A percentile compares a stretch with the other conserved stretches of the same genome.
Evolutionary conservation across 2,888 invertebrate genomes (phyloP).

Genomic region (Gryllus longicercus): DNA sequence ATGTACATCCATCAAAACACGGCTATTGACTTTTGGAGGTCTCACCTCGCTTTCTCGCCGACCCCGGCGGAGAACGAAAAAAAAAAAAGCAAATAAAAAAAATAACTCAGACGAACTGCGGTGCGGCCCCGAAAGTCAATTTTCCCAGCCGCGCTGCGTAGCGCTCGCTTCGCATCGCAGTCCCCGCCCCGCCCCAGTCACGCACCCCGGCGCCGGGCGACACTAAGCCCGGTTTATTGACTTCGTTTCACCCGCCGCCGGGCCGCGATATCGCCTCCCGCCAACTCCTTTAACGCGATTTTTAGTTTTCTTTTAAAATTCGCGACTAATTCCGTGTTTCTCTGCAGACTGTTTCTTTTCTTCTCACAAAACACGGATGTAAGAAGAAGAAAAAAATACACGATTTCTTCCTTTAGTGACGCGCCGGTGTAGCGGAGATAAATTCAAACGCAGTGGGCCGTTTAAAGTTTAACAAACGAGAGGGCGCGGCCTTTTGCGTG

Average conservation of each 20-base stretch:
- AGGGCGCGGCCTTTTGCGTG: conserved; percentile 17
- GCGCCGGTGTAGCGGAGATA: background rate
- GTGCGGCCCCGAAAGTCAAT: background rate
- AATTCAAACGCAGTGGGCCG: conserved; percentile 6
- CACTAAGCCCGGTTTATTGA: background rate
- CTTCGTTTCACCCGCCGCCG: background rate
- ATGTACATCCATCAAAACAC: too few species aligned
- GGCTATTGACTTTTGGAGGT: too few species aligned
- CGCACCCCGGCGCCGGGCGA: background rate
- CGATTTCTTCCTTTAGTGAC: conserved; percentile 17
- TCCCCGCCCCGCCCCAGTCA: background rate
- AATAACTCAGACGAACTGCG: too few species aligned
- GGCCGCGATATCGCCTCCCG: background rate
- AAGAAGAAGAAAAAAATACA: background rate
- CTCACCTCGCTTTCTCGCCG: too few species aligned
- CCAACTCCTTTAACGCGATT: conserved; percentile 17
- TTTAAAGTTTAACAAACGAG: conserved; percentile 17
- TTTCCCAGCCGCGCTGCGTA: background rate
- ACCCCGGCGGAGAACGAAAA: too few species aligned
- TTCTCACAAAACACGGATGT: background rate
- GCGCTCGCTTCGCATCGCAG: background rate
- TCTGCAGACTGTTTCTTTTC: background rate
- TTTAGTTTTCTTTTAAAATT: conserved; percentile 8
- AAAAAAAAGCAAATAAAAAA: too few species aligned
- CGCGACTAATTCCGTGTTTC: conserved; percentile 3